Conservation (phyloP, 1,140 invertebrate species). For the Drosophila orena region DNA sequence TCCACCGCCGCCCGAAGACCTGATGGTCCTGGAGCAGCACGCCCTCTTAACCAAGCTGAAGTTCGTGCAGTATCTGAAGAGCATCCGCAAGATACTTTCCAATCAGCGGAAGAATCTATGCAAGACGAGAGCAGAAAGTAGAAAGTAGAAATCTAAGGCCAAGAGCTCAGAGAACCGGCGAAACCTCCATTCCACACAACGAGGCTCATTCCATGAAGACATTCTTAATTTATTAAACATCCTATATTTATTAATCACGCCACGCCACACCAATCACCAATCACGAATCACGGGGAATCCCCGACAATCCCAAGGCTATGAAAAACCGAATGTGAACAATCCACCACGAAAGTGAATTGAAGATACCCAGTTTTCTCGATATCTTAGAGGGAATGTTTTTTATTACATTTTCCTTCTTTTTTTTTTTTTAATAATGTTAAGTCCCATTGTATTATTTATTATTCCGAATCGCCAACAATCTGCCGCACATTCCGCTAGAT, state of each 20-base stretch:
- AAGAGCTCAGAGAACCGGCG: slow-evolving; percentile 2
- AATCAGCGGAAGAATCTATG: slow-evolving; percentile 20
- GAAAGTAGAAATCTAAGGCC: background rate
- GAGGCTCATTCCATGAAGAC: slow-evolving; percentile 50
- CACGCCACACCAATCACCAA: background rate
- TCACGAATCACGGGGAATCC: slow-evolving; percentile 15
- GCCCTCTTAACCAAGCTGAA: slow-evolving; percentile 49
- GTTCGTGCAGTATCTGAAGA: slow-evolving; percentile 53
- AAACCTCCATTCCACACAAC: slow-evolving; percentile 41
- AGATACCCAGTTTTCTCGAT: too few species aligned
- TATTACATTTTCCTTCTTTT: slow-evolving; percentile 11
- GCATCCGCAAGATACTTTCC: slow-evolving; percentile 35
- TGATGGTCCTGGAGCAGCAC: slow-evolving; percentile 15
- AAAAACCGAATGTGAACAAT: slow-evolving; percentile 36
- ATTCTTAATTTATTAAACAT: slow-evolving; percentile 48
- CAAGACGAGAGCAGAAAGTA: background rate
- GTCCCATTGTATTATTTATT: slow-evolving; percentile 64
- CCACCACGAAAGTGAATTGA: background rate
- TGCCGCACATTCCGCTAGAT: slow-evolving; percentile 50
- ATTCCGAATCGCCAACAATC: slow-evolving; percentile 35
- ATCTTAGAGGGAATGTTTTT: background rate
- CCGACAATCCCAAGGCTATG: slow-evolving; percentile 33
- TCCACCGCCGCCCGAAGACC: background rate
- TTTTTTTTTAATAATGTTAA: slow-evolving; percentile 32
- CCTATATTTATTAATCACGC: slow-evolving; percentile 41